Percentiles rank a stretch among this genome's conserved stretches.
phyloP scores from a whole-genome alignment of 2,113 vertebrate species.

The Grus americana region DNA sequence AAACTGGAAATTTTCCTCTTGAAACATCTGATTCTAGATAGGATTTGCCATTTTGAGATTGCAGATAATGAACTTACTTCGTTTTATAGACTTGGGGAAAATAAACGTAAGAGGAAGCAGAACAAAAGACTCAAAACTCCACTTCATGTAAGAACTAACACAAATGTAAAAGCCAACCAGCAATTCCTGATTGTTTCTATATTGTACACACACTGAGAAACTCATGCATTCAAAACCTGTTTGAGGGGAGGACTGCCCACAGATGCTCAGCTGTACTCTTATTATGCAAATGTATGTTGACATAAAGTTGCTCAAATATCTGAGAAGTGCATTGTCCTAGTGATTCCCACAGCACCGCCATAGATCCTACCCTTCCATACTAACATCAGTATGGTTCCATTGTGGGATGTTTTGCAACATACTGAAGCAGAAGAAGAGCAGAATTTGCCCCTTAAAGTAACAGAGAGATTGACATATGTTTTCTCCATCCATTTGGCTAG shows the following conservation, averaged over 20 bases:
- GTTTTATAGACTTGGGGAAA: background rate
- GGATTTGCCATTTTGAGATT: background rate
- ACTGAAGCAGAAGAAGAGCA: background rate
- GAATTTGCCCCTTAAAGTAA: conserved; percentile 48
- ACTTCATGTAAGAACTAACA: background rate
- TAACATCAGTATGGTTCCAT: background rate
- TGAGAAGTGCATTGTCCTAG: background rate
- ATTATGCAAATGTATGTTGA: conserved; percentile 32
- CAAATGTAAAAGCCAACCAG: background rate
- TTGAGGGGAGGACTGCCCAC: background rate
- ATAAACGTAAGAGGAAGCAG: background rate
- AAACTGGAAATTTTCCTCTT: background rate
- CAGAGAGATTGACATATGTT: conserved; percentile 47
- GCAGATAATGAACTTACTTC: background rate
- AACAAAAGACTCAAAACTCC: background rate
- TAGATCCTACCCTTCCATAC: background rate
- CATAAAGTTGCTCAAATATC: background rate
- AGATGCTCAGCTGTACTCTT: conserved; percentile 20
- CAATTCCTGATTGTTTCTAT: background rate
- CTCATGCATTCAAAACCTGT: background rate
- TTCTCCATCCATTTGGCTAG: conserved; percentile 34
- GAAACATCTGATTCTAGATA: background rate
- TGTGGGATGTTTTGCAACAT: background rate
- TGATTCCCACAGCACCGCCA: background rate
- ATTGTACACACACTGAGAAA: background rate